Evolutionary conservation across 2,888 invertebrate species (phyloP).

Genomic region (Leuctra nigra): DNA sequence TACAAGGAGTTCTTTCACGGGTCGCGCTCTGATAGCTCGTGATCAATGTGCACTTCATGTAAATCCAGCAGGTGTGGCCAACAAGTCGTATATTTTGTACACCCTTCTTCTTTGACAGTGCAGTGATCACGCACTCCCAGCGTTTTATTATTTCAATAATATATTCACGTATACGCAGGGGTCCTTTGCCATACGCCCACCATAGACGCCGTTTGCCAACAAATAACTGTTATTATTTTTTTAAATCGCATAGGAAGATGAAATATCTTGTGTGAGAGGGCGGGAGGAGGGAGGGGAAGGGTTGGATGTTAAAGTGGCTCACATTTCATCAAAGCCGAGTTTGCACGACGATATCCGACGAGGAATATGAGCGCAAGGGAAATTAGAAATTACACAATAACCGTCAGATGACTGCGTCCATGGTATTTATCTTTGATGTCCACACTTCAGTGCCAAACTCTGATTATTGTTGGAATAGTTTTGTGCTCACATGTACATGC

Average conservation of each 20-base stretch:
- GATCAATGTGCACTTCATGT: background rate
- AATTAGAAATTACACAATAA: slow-evolving; percentile 7
- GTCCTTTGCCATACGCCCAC: background rate
- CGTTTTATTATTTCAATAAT: too few species aligned
- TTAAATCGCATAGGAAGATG: too few species aligned
- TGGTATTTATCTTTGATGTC: slow-evolving; percentile 7
- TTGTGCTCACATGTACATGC: background rate
- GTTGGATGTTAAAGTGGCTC: too few species aligned
- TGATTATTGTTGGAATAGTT: background rate
- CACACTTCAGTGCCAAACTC: background rate
- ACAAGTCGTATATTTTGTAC: too few species aligned
- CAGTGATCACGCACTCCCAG: too few species aligned
- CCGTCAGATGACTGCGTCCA: background rate
- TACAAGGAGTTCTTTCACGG: too few species aligned
- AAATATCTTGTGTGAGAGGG: slow-evolving; percentile 8
- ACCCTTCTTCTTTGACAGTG: too few species aligned
- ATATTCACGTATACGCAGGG: background rate
- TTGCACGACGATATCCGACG: background rate
- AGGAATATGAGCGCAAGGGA: background rate
- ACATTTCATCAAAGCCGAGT: slow-evolving; percentile 6
- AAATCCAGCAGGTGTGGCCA: background rate
- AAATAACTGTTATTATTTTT: slow-evolving; percentile 7
- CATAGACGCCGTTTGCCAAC: background rate
- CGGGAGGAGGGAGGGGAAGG: too few species aligned
- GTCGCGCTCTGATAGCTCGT: too few species aligned